phyloP scores from a whole-genome alignment of 1,140 invertebrate genomes.

The Drosophila lini region DNA sequence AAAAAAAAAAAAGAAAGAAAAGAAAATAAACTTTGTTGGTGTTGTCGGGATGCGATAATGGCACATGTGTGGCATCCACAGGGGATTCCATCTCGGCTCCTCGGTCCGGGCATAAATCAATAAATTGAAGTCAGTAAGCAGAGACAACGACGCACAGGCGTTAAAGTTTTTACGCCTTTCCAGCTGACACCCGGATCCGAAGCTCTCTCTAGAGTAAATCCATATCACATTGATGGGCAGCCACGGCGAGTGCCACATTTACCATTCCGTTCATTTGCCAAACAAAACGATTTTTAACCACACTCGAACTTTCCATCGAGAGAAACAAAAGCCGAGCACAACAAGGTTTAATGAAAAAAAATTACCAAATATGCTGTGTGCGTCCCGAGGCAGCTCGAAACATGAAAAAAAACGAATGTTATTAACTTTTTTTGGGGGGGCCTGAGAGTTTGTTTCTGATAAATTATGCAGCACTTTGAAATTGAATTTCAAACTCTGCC shows the following conservation, averaged over 20 bases:
- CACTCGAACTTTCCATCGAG: slow-evolving; percentile 4
- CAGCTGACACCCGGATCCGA: slow-evolving; percentile 22
- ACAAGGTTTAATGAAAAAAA: slow-evolving; percentile 51
- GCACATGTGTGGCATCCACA: slow-evolving; percentile 71
- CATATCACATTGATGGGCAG: slow-evolving; percentile 25
- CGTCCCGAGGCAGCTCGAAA: slow-evolving; percentile 34
- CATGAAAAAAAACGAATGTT: slow-evolving; percentile 42
- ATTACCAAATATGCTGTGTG: slow-evolving; percentile 37
- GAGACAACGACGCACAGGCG: slow-evolving; percentile 5
- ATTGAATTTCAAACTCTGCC: slow-evolving; percentile 74
- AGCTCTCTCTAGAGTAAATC: slow-evolving; percentile 23
- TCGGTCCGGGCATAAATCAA: slow-evolving; percentile 69
- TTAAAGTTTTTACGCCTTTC: slow-evolving; percentile 43
- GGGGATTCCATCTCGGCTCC: slow-evolving; percentile 57
- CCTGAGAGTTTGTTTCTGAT: slow-evolving; percentile 34
- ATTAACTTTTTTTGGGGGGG: slow-evolving; percentile 59
- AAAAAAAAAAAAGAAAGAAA: slow-evolving; percentile 28
- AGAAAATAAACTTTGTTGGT: slow-evolving; percentile 19
- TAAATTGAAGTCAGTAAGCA: slow-evolving; percentile 49
- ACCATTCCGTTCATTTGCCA: slow-evolving; percentile 9
- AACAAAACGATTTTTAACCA: slow-evolving; percentile 28
- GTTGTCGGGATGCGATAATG: slow-evolving; percentile 63
- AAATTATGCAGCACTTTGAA: slow-evolving; percentile 79
- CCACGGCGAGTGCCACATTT: slow-evolving; percentile 7
- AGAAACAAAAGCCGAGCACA: slow-evolving; percentile 15